phyloP scores from a whole-genome alignment of 2,888 invertebrate species.

The Catocala sponsa region DNA sequence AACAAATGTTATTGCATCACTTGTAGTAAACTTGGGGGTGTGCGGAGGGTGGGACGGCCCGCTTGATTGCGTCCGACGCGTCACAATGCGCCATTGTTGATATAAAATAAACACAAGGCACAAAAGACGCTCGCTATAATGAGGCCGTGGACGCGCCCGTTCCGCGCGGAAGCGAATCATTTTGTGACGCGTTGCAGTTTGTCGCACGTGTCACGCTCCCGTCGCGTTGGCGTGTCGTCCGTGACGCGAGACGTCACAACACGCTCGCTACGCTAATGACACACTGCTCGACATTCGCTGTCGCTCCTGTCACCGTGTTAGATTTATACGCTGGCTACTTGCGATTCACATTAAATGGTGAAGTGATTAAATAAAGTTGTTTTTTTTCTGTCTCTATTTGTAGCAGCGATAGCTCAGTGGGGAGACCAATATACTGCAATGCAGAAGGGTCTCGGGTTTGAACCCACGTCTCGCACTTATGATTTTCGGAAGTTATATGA shows the following conservation, averaged over 20 bases:
- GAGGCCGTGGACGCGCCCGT: slow-evolving; percentile 25
- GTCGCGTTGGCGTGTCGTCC: neutral
- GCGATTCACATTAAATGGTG: too few species aligned
- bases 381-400: too few species aligned
- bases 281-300: neutral
- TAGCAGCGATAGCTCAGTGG: too few species aligned
- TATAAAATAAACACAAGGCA: slow-evolving; percentile 46
- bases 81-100: slow-evolving; percentile 55
- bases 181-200: slow-evolving; percentile 26
- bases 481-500: too few species aligned
- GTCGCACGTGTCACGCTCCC: neutral
- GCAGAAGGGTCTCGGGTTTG: too few species aligned
- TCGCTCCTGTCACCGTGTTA: too few species aligned
- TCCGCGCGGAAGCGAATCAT: slow-evolving; percentile 32
- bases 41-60: neutral
- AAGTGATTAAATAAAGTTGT: too few species aligned
- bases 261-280: neutral
- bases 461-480: too few species aligned
- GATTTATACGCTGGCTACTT: too few species aligned
- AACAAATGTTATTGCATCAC: neutral
- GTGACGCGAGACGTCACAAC: neutral
- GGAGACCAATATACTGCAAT: too few species aligned
- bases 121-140: slow-evolving; percentile 50
- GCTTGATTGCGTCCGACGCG: slow-evolving; percentile 47
- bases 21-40: neutral